These are phyloP conservation scores for Tholera decimalis DNA, from an alignment of 2,888 invertebrate species.

Conservation along the genomic window DNA sequence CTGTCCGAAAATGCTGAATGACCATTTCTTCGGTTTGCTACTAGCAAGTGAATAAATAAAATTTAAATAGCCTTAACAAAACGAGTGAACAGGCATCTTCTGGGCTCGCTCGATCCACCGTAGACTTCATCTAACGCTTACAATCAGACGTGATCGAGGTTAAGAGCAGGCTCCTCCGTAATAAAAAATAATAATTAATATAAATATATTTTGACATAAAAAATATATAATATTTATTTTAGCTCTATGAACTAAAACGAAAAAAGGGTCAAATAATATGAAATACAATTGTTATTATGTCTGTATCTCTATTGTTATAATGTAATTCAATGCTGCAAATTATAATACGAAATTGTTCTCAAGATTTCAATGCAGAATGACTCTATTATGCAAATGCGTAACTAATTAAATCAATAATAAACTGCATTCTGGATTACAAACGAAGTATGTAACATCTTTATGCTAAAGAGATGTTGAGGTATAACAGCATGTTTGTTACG, in stretches of 20 bases:
- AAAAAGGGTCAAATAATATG: conserved; percentile 9
- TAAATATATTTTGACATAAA: background rate
- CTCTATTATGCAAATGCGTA: conserved; percentile 23
- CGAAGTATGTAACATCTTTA: background rate
- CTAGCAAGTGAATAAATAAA: no score
- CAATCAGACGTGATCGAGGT: no score
- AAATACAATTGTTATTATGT: conserved; percentile 13
- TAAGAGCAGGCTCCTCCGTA: no score
- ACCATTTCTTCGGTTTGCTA: no score
- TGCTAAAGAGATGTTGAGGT: no score
- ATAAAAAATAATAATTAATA: no score
- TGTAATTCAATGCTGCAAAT: conserved; percentile 21
- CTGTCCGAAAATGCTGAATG: no score
- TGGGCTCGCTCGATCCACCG: no score
- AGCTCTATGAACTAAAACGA: conserved; percentile 10
- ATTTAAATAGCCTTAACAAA: no score
- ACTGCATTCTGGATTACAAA: conserved; percentile 2
- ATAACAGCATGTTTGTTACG: background rate
- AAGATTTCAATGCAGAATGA: conserved; percentile 15
- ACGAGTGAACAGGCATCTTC: no score
- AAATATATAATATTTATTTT: conserved; percentile 1
- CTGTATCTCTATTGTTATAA: conserved; percentile 26
- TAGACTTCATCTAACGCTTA: no score
- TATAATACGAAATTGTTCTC: conserved; percentile 26
- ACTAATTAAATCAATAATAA: conserved; percentile 12